Conservation (phyloP, 2,113 vertebrate species). For the Steatornis caripensis region DNA sequence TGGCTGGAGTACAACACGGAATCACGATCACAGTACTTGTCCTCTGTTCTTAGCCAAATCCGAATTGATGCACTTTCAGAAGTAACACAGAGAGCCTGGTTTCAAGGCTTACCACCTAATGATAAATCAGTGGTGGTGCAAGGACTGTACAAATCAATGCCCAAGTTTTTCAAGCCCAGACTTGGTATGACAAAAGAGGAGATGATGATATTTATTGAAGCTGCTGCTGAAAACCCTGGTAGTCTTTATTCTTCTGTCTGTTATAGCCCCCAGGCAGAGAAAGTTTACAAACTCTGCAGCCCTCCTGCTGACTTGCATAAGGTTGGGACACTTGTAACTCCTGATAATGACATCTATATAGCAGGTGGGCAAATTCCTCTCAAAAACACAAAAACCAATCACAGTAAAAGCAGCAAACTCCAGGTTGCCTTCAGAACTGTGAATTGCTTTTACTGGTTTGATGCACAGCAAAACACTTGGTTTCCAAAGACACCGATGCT, state of each 20-base stretch:
- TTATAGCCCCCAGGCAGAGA: conserved; percentile 97
- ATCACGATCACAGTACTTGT: conserved; percentile 92
- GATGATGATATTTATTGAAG: conserved; percentile 98
- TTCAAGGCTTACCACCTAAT: conserved; percentile 94
- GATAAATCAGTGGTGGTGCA: conserved; percentile 98
- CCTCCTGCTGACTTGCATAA: conserved; percentile 93
- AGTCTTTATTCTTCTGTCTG: conserved; percentile 86
- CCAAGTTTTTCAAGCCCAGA: conserved; percentile 97
- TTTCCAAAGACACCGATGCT: conserved; percentile 94
- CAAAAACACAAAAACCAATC: conserved; percentile 86
- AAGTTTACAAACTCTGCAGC: conserved; percentile 94
- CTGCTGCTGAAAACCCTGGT: conserved; percentile 82
- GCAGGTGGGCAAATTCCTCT: conserved; percentile 93
- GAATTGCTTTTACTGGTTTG: conserved; percentile 96
- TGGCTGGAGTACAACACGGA: conserved; percentile 98
- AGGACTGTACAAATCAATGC: conserved; percentile 99
- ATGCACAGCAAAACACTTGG: conserved; percentile 97
- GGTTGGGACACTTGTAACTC: conserved; percentile 91
- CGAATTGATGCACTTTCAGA: conserved; percentile 97
- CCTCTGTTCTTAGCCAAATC: conserved; percentile 96
- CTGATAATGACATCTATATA: conserved; percentile 96
- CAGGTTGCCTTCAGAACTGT: conserved; percentile 90
- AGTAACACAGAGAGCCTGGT: conserved; percentile 98
- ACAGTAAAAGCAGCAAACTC: conserved; percentile 85
- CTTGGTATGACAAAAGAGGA: conserved; percentile 99